phyloP scores from a whole-genome alignment of 2,888 invertebrate species.

The Melanotus villosus region DNA sequence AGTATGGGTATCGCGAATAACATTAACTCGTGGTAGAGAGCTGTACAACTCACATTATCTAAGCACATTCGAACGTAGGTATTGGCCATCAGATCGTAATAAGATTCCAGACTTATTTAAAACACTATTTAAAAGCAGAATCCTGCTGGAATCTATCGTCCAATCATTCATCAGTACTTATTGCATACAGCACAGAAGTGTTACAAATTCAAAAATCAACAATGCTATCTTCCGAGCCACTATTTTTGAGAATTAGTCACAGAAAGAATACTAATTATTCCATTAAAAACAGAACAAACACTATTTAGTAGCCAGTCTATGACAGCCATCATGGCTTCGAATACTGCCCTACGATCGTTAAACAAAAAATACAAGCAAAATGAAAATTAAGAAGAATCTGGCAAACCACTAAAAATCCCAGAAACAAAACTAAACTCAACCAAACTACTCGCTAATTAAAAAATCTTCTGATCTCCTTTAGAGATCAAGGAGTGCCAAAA shows the following conservation, averaged over 20 bases:
- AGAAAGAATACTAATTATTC: background rate
- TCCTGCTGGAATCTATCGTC: background rate
- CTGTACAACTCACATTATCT: no score
- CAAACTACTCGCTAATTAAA: constrained; percentile 15
- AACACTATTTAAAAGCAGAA: background rate
- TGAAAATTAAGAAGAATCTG: constrained; percentile 15
- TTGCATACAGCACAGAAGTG: background rate
- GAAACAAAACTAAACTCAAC: constrained; percentile 20
- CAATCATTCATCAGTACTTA: background rate
- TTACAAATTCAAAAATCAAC: background rate
- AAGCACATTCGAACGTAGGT: no score
- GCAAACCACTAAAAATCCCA: constrained; percentile 4
- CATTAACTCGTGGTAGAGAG: no score
- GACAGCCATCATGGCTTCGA: no score
- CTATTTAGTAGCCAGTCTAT: background rate
- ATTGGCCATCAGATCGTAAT: no score
- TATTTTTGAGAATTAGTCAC: background rate
- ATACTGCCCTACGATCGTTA: background rate
- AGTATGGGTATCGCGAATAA: no score
- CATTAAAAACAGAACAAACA: background rate
- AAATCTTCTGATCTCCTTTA: background rate
- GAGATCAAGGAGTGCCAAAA: background rate
- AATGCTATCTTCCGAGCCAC: background rate
- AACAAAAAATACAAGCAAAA: constrained; percentile 12
- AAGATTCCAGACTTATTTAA: no score